A percentile compares a stretch with the other conserved stretches of the same genome.
Conservation (phyloP, 2,113 vertebrate species). For the Ploceus nigricollis region DNA sequence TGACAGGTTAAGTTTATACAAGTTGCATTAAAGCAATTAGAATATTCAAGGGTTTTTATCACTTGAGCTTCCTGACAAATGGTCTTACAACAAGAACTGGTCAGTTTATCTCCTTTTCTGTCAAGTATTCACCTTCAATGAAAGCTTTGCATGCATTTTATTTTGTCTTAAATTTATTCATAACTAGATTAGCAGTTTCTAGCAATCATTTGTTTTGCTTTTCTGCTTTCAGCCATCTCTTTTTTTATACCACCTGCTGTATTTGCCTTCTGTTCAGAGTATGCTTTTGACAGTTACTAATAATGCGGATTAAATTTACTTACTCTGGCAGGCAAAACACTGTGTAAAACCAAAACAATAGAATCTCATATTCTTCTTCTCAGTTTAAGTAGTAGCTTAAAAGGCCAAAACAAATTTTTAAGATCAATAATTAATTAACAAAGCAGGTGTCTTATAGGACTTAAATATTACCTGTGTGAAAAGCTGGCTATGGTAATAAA, state of each 20-base stretch:
- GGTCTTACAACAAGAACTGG: constrained; percentile 30
- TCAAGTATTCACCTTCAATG: constrained; percentile 61
- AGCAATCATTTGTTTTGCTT: constrained; percentile 69
- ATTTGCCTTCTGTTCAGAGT: constrained; percentile 73
- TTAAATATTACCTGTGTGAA: neutral
- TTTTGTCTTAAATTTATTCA: constrained; percentile 72
- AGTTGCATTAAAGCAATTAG: constrained; percentile 22
- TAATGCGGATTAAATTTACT: constrained; percentile 75
- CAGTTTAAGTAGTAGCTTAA: constrained; percentile 5
- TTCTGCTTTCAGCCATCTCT: constrained; percentile 63
- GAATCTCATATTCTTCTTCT: constrained; percentile 7
- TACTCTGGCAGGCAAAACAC: constrained; percentile 68
- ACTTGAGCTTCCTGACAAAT: constrained; percentile 48
- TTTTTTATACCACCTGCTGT: constrained; percentile 71
- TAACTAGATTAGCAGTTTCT: constrained; percentile 66
- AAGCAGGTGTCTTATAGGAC: neutral
- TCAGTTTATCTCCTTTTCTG: constrained; percentile 65
- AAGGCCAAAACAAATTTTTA: neutral
- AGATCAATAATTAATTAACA: constrained; percentile 9
- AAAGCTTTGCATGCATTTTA: constrained; percentile 53
- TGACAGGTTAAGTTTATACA: neutral
- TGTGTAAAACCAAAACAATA: constrained; percentile 59
- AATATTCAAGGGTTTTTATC: neutral
- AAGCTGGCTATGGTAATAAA: neutral
- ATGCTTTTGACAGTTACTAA: constrained; percentile 74